A percentile compares a stretch with the other conserved stretches of the same genome.
These are phyloP conservation scores for Champsocephalus gunnari DNA, from an alignment of 2,797 vertebrate genomes.

Conservation along the genomic window DNA sequence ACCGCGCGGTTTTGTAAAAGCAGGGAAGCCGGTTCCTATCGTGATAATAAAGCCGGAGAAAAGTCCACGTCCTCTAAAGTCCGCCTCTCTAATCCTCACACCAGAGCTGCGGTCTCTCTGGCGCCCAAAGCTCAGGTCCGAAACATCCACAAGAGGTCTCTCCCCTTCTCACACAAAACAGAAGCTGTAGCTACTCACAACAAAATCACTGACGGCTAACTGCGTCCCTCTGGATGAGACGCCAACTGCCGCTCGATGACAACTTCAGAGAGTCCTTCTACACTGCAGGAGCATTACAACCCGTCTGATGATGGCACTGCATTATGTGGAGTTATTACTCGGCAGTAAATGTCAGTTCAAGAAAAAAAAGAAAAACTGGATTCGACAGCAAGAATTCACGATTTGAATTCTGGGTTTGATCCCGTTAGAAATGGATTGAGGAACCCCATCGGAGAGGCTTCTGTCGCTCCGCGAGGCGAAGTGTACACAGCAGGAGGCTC, in stretches of 20 bases:
- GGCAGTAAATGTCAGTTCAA: conserved; percentile 29
- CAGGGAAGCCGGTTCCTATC: conserved; percentile 13
- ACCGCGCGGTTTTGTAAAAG: conserved; percentile 12
- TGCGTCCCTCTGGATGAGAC: conserved; percentile 13
- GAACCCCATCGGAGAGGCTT: conserved; percentile 32
- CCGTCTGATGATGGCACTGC: conserved; percentile 14
- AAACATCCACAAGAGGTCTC: conserved; percentile 12
- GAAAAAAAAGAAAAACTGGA: conserved; percentile 15
- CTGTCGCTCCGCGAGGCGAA: conserved; percentile 34
- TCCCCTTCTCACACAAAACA: conserved; percentile 7
- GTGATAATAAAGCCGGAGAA: conserved; percentile 24
- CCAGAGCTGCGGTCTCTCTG: conserved; percentile 1
- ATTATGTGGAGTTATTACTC: conserved; percentile 19
- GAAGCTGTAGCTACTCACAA: conserved; percentile 14
- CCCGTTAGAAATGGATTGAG: conserved; percentile 17
- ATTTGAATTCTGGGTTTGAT: conserved; percentile 32
- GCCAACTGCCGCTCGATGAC: not conserved
- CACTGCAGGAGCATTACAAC: not conserved
- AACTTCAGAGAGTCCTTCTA: conserved; percentile 2
- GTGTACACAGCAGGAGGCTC: conserved; percentile 56
- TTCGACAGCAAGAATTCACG: conserved; percentile 31
- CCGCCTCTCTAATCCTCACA: conserved; percentile 25
- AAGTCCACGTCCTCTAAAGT: conserved; percentile 16
- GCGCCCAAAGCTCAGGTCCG: conserved; percentile 12
- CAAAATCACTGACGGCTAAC: conserved; percentile 20